Evolutionary conservation across 37 sponge, comb jelly and placozoan species (phyloP).

Genomic region (Chondrosia reniformis): DNA sequence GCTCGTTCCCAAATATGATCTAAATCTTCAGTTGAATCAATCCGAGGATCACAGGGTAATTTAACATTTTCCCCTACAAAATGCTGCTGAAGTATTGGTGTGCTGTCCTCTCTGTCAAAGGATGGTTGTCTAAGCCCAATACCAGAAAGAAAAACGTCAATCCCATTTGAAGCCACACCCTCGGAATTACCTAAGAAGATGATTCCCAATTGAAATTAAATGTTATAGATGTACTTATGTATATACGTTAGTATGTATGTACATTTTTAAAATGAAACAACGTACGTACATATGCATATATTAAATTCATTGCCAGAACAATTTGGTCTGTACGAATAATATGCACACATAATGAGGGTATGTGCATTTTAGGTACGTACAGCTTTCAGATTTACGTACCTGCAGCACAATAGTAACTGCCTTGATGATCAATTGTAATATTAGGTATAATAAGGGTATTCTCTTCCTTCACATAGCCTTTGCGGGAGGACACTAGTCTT

Average conservation of each 20-base stretch:
- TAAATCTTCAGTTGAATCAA: conserved; percentile 6
- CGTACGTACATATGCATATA: no score
- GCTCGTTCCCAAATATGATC: neutral
- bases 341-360: no score
- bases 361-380: no score
- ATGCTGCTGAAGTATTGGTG: neutral
- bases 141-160: conserved; percentile 25
- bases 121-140: neutral
- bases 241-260: no score
- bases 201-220: no score
- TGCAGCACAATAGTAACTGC: conserved; percentile 44
- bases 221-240: no score
- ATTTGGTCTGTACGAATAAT: no score
- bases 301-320: no score
- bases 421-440: conserved; percentile 18
- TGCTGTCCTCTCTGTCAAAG: neutral
- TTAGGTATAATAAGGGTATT: conserved; percentile 21
- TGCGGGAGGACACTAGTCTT: neutral
- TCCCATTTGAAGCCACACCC: conserved; percentile 13
- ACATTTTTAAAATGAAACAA: no score
- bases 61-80: conserved; percentile 14
- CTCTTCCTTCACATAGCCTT: neutral
- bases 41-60: conserved; percentile 11
- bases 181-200: conserved; percentile 36
- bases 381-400: no score